Conservation (phyloP, 2,113 vertebrate species). For the Tachycineta bicolor region DNA sequence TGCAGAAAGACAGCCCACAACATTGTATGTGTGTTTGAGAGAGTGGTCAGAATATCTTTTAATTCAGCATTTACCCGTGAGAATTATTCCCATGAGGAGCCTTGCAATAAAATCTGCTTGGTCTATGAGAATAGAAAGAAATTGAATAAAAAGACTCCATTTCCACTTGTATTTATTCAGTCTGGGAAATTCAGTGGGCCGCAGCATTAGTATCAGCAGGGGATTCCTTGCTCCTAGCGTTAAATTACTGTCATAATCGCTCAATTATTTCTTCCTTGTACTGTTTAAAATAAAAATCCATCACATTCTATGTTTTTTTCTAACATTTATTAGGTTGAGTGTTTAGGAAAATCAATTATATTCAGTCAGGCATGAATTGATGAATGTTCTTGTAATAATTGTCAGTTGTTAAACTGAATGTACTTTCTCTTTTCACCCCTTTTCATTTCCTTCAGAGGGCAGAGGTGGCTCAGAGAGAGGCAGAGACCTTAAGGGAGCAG, state of each 20-base stretch:
- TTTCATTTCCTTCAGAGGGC: constrained; percentile 86
- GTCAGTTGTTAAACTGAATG: constrained; percentile 85
- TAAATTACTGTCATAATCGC: constrained; percentile 91
- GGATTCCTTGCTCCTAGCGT: constrained; percentile 87
- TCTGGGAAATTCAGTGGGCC: constrained; percentile 86
- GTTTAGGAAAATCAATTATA: constrained; percentile 90
- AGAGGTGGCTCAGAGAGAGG: constrained; percentile 93
- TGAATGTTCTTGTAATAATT: constrained; percentile 88
- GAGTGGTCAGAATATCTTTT: constrained; percentile 74
- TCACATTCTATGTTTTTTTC: constrained; percentile 82
- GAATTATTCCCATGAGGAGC: constrained; percentile 80
- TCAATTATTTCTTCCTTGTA: constrained; percentile 89
- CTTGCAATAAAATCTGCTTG: constrained; percentile 80
- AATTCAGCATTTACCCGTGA: constrained; percentile 78
- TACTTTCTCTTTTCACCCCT: constrained; percentile 78
- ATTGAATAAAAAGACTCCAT: constrained; percentile 87
- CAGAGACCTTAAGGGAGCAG: constrained; percentile 90
- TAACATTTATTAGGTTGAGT: constrained; percentile 88
- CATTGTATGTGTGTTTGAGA: constrained; percentile 62
- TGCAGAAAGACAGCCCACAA: constrained; percentile 58
- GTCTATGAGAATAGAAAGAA: constrained; percentile 82
- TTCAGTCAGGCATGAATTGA: constrained; percentile 86
- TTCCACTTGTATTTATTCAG: constrained; percentile 86
- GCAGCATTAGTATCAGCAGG: constrained; percentile 85
- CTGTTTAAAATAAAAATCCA: constrained; percentile 89